Evolutionary conservation across 2,888 invertebrate species (phyloP).

Genomic region (Macropis europaea): DNA sequence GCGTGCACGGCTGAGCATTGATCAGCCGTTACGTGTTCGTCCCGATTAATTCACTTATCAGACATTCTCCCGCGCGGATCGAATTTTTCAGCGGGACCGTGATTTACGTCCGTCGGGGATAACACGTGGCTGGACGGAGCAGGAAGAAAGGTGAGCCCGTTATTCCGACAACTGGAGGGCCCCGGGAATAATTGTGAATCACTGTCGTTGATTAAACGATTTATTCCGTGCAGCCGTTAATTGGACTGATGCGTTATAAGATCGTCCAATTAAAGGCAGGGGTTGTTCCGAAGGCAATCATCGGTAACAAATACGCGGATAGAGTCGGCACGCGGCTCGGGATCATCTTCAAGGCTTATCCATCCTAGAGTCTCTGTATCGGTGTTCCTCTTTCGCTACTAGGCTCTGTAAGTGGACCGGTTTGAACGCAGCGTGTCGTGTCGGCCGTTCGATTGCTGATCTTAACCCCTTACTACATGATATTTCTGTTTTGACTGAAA

Average conservation of each 20-base stretch:
- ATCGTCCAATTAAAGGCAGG: slow-evolving; percentile 67
- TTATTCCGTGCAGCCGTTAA: slow-evolving; percentile 66
- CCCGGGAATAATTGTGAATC: slow-evolving; percentile 64
- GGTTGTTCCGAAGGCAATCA: slow-evolving; percentile 52
- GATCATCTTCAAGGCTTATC: too few relatives aligned
- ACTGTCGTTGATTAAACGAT: slow-evolving; percentile 71
- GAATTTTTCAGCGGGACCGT: slow-evolving; percentile 8
- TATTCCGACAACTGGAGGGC: slow-evolving; percentile 5
- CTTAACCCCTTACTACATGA: too few relatives aligned
- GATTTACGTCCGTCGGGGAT: slow-evolving; percentile 33
- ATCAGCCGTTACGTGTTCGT: too few relatives aligned
- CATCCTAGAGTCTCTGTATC: too few relatives aligned
- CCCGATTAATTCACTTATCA: too few relatives aligned
- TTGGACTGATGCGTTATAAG: slow-evolving; percentile 69
- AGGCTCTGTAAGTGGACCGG: too few relatives aligned
- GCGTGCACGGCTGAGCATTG: too few relatives aligned
- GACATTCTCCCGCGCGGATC: not conserved
- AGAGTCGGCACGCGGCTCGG: not conserved
- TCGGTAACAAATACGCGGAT: slow-evolving; percentile 59
- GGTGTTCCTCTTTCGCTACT: too few relatives aligned
- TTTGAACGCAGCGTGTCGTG: too few relatives aligned
- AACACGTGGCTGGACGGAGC: slow-evolving; percentile 35
- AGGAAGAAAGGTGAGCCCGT: slow-evolving; percentile 41
- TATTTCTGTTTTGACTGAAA: too few relatives aligned
- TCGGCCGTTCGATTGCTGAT: too few relatives aligned